Evolutionary conservation across 1,140 invertebrate genomes (phyloP), one percentile per base, ranked within the genome.

Genomic region (Venustaconcha ellipsiformis): DNA sequence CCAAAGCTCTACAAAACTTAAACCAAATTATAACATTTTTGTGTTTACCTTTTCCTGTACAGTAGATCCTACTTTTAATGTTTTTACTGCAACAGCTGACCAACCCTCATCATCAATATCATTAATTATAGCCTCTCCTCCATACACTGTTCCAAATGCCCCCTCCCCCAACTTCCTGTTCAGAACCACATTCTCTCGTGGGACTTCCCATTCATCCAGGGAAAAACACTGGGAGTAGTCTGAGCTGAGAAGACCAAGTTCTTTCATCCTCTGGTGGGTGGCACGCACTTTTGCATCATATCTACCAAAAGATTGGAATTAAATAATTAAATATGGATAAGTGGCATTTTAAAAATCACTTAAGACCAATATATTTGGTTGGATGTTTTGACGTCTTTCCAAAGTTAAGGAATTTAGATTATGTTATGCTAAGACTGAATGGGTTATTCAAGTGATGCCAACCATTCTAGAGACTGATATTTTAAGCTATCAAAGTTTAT

Each of bases 81-180:
- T 96, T 89, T 98, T 98, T 0, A 97, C 96, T 14, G 96, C 96
- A 0, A 97, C 95, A 1, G 95, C 94, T 2, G 94, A 92, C 95
- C 95, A 96, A 18, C 79, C 74, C n/a, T 93, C 93, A 37, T 85
- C 88, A 30, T 93, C 89, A 23, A 95, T 92, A 57, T 93, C 91
- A 48, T 48, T 48, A 48, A 48, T 48, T 48, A 48, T 48, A 1
- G 94, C 94, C 84, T 96, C 95, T 18, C 95, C 96, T 70, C 95
- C 95, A 86, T 95, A 96, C 8, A 96, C 95, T 0, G 93, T 95
- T 30, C 96, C 96, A 87, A 97, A 96, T 1, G 95, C 95, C n/a
- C 96, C 95, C 86, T 96, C 94, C 1, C 96, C 96, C 0, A 97
- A 89, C 84, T 94, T 94, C 23, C 96, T 90, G 89, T 97, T 97